These are phyloP conservation scores for Tupaia chinensis DNA, from an alignment of 2,113 vertebrate genomes.

Conservation along the genomic window DNA sequence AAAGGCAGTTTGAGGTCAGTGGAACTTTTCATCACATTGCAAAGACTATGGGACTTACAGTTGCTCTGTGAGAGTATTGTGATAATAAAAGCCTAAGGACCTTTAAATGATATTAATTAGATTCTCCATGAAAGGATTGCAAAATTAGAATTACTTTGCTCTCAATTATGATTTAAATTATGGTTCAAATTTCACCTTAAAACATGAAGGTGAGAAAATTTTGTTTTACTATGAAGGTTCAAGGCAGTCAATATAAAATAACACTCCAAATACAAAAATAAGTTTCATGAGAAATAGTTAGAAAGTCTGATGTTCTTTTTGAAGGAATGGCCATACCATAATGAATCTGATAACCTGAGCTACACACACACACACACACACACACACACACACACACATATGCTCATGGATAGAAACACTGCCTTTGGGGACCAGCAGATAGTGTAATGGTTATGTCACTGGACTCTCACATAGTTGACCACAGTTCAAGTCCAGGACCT, in stretches of 20 bases:
- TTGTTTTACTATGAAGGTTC: slow-evolving; percentile 7
- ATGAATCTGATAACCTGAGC: neutral
- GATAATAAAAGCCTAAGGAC: neutral
- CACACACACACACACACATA: too few relatives aligned
- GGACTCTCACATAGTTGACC: too few relatives aligned
- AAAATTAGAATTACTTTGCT: slow-evolving; percentile 42
- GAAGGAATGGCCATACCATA: neutral
- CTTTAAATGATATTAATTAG: slow-evolving; percentile 43
- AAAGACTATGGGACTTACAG: slow-evolving; percentile 10
- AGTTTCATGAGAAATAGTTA: neutral
- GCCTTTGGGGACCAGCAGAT: too few relatives aligned
- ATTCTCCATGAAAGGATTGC: slow-evolving; percentile 32
- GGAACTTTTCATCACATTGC: slow-evolving; percentile 13
- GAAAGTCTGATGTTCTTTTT: neutral
- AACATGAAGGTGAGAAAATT: slow-evolving; percentile 44
- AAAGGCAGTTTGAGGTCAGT: slow-evolving; percentile 36
- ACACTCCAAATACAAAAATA: neutral
- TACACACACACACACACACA: accelerated
- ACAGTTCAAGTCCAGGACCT: too few relatives aligned
- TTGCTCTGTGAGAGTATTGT: slow-evolving; percentile 17
- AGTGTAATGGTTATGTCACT: too few relatives aligned
- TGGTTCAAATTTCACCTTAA: too few relatives aligned
- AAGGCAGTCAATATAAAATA: neutral
- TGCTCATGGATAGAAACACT: too few relatives aligned
- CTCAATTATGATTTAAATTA: slow-evolving; percentile 49